These are phyloP conservation scores for Trypoxylon attenuatum DNA, from an alignment of 2,888 invertebrate species.

Conservation along the genomic window DNA sequence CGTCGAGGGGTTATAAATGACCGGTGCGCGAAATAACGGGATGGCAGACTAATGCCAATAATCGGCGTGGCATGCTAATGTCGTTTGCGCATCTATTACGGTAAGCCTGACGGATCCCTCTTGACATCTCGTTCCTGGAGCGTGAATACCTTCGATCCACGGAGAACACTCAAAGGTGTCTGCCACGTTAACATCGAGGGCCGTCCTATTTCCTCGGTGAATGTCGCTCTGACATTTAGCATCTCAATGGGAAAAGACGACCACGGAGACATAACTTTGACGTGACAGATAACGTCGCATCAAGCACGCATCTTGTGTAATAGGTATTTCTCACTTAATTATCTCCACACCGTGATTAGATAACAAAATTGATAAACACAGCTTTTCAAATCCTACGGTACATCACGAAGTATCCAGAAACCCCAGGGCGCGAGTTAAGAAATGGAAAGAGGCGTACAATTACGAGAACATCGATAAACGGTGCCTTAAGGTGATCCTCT, in stretches of 20 bases:
- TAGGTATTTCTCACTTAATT: constrained; percentile 19
- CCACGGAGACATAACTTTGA: constrained; percentile 16
- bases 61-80: constrained; percentile 72
- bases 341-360: neutral
- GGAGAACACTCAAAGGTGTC: constrained; percentile 46
- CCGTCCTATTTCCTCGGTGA: constrained; percentile 29
- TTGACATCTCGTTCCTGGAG: constrained; percentile 63
- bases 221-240: constrained; percentile 45
- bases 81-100: constrained; percentile 72
- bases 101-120: constrained; percentile 72
- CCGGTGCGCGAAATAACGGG: constrained; percentile 53
- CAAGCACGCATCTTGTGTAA: constrained; percentile 1
- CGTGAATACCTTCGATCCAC: constrained; percentile 55
- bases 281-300: constrained; percentile 25
- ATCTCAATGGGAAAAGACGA: constrained; percentile 48
- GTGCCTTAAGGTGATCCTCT: neutral
- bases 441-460: neutral
- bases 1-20: constrained; percentile 55
- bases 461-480: neutral
- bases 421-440: too few species aligned
- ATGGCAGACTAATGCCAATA: constrained; percentile 68
- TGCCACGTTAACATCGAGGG: constrained; percentile 17
- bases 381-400: too few species aligned
- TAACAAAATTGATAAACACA: too few species aligned
- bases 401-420: too few species aligned